Evolutionary conservation across 2,113 vertebrate species (phyloP).

Genomic region (Passer domesticus): DNA sequence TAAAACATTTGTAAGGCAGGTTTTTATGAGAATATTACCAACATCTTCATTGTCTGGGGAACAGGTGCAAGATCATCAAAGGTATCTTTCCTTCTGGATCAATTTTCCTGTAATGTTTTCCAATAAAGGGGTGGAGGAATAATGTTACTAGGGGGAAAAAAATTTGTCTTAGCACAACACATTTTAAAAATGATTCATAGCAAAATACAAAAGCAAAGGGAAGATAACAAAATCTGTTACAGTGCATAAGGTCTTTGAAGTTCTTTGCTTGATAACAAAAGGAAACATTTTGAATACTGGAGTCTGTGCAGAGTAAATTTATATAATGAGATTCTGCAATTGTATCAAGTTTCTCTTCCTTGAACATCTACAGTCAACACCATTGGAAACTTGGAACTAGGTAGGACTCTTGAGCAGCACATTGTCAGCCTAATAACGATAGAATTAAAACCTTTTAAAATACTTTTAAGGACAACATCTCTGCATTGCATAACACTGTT

Average conservation of each 20-base stretch:
- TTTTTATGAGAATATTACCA: conserved; percentile 75
- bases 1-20: conserved; percentile 75
- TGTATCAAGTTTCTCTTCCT: background rate
- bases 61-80: conserved; percentile 70
- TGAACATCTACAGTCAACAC: background rate
- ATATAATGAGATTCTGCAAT: background rate
- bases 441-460: background rate
- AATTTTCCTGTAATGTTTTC: conserved; percentile 66
- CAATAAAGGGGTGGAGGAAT: conserved; percentile 26
- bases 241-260: conserved; percentile 29
- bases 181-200: conserved; percentile 69
- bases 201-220: conserved; percentile 44
- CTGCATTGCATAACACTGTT: background rate
- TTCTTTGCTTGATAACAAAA: background rate
- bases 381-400: background rate
- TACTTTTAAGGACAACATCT: background rate
- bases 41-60: conserved; percentile 69
- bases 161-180: conserved; percentile 19
- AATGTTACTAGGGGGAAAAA: conserved; percentile 35
- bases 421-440: background rate
- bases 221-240: conserved; percentile 54
- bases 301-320: background rate
- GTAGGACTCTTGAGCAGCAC: background rate
- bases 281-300: background rate
- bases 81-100: conserved; percentile 65